Evolutionary conservation across 2,797 vertebrate species (phyloP).

Genomic region (Knipowitschia caucasica): DNA sequence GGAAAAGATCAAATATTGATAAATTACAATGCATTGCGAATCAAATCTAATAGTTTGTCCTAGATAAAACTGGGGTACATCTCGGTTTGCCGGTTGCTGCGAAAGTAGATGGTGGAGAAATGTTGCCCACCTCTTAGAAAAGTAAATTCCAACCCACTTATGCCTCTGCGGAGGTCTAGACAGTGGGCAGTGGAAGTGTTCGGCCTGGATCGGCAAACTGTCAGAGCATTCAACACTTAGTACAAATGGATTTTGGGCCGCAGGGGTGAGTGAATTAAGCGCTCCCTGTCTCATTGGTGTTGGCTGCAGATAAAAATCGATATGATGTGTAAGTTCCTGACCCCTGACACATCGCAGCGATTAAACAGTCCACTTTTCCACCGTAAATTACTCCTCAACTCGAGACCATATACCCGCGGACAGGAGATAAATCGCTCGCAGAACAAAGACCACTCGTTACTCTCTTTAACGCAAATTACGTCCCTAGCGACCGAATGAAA

Average conservation of each 20-base stretch:
- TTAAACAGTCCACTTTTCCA: constrained; percentile 24
- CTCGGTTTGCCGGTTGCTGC: no score
- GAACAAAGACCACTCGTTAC: constrained; percentile 17
- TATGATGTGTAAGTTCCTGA: constrained; percentile 48
- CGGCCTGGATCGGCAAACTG: constrained; percentile 25
- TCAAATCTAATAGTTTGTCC: no score
- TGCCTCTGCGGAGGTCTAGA: neutral
- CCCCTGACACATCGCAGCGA: constrained; percentile 20
- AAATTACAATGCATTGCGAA: no score
- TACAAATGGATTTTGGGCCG: constrained; percentile 36
- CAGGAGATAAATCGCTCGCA: constrained; percentile 14
- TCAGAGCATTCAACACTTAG: constrained; percentile 35
- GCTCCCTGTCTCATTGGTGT: constrained; percentile 11
- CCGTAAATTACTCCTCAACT: constrained; percentile 25
- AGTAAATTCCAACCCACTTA: no score
- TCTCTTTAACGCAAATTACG: constrained; percentile 5
- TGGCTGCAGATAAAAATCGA: constrained; percentile 47
- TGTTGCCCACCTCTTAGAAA: neutral
- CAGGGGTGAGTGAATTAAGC: constrained; percentile 32
- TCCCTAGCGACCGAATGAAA: constrained; percentile 1
- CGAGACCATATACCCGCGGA: constrained; percentile 15
- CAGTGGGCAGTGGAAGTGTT: neutral
- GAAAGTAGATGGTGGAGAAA: no score
- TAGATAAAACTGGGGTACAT: no score
- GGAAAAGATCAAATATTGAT: no score